These are phyloP conservation scores for Lathamus discolor DNA, from an alignment of 2,113 vertebrate genomes.

Conservation along the genomic window DNA sequence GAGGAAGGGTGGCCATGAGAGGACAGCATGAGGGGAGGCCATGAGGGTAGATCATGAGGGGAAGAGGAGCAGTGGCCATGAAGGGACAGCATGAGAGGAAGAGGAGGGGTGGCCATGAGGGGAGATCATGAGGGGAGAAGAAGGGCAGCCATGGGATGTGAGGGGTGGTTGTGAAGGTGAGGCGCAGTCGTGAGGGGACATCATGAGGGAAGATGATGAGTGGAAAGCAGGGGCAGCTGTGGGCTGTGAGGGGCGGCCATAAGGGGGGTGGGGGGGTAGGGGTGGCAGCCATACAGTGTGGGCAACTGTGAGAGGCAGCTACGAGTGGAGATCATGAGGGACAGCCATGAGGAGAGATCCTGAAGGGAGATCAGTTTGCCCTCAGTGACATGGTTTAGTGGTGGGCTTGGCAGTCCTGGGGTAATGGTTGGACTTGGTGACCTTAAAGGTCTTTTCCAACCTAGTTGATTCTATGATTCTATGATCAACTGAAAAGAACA, in stretches of 20 bases:
- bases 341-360: background rate
- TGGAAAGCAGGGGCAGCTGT: background rate
- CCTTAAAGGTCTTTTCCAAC: background rate
- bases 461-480: background rate
- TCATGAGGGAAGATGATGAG: background rate
- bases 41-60: too few relatives aligned
- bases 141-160: background rate
- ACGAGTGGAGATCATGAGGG: background rate
- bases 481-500: conserved; percentile 4
- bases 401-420: background rate
- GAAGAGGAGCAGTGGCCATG: too few relatives aligned
- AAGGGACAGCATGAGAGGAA: too few relatives aligned
- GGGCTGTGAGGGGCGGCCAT: background rate
- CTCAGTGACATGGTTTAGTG: background rate
- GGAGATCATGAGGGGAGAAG: too few relatives aligned
- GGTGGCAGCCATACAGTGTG: background rate
- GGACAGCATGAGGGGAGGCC: too few relatives aligned
- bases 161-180: background rate
- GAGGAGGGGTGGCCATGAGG: too few relatives aligned
- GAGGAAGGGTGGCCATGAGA: too few relatives aligned
- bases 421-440: background rate
- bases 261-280: background rate
- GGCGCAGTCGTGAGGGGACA: background rate
- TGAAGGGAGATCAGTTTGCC: background rate
- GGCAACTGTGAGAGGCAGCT: background rate